Evolutionary conservation across 2,888 invertebrate species (phyloP).

Genomic region (Deilephila elpenor): DNA sequence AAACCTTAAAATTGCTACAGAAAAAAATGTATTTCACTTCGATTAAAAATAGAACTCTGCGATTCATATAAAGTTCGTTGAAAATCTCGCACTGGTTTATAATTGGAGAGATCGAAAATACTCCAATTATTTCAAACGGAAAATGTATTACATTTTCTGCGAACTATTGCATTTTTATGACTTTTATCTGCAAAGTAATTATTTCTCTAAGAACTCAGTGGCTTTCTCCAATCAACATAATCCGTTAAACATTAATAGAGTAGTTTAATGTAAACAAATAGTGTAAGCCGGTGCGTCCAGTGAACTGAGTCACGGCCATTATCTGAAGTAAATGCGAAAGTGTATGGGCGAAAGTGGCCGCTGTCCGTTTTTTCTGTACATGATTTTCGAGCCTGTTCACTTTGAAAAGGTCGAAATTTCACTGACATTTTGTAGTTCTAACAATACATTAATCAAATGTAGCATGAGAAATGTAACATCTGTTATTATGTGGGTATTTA

Average conservation of each 20-base stretch:
- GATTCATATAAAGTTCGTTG: too few relatives aligned
- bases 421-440: conserved; percentile 42
- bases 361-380: conserved; percentile 36
- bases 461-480: not conserved
- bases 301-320: conserved; percentile 64
- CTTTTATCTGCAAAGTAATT: not conserved
- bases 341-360: conserved; percentile 70
- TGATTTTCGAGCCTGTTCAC: conserved; percentile 46
- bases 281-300: conserved; percentile 39
- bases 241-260: conserved; percentile 14
- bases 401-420: conserved; percentile 58
- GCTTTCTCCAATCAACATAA: conserved; percentile 19
- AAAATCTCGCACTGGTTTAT: not conserved
- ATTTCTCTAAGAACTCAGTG: not conserved
- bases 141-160: not conserved
- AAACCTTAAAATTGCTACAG: too few relatives aligned
- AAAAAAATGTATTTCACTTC: too few relatives aligned
- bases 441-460: conserved; percentile 29
- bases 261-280: conserved; percentile 31
- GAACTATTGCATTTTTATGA: not conserved
- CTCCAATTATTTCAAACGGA: not conserved
- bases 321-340: conserved; percentile 73
- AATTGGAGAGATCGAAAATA: not conserved
- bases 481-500: not conserved
- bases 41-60: too few relatives aligned